Evolutionary conservation across 2,888 invertebrate genomes (phyloP).

Genomic region (Falcaria lacertinaria): DNA sequence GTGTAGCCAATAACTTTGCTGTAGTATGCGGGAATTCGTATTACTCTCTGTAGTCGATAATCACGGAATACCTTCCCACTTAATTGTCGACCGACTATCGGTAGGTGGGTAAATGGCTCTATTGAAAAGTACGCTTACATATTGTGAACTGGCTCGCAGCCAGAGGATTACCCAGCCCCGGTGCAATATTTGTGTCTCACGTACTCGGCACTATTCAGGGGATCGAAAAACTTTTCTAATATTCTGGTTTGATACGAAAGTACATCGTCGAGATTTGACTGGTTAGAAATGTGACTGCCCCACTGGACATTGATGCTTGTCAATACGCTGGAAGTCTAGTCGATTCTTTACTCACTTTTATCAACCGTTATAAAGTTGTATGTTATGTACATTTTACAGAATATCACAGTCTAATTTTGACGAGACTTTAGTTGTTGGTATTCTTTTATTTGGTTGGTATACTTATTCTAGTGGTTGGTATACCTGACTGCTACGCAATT

Average conservation of each 20-base stretch:
- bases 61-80: constrained; percentile 22
- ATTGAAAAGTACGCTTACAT: constrained; percentile 63
- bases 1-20: not conserved
- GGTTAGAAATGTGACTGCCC: constrained; percentile 26
- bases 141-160: constrained; percentile 70
- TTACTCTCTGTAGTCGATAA: constrained; percentile 12
- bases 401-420: too few relatives aligned
- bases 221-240: constrained; percentile 78
- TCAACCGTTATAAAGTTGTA: too few relatives aligned
- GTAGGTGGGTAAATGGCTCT: constrained; percentile 37
- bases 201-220: constrained; percentile 62
- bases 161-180: constrained; percentile 64
- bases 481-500: too few relatives aligned
- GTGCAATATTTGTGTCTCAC: constrained; percentile 73
- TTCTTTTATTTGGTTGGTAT: too few relatives aligned
- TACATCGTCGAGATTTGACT: constrained; percentile 50
- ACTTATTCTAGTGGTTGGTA: too few relatives aligned
- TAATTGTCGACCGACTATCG: constrained; percentile 28
- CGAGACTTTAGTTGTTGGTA: too few relatives aligned
- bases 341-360: too few relatives aligned
- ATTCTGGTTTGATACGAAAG: constrained; percentile 59
- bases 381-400: too few relatives aligned
- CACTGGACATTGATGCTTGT: constrained; percentile 7
- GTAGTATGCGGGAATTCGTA: not conserved
- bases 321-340: too few relatives aligned